Evolutionary conservation across 1,140 invertebrate genomes (phyloP).

Genomic region (Danaus melanippus): DNA sequence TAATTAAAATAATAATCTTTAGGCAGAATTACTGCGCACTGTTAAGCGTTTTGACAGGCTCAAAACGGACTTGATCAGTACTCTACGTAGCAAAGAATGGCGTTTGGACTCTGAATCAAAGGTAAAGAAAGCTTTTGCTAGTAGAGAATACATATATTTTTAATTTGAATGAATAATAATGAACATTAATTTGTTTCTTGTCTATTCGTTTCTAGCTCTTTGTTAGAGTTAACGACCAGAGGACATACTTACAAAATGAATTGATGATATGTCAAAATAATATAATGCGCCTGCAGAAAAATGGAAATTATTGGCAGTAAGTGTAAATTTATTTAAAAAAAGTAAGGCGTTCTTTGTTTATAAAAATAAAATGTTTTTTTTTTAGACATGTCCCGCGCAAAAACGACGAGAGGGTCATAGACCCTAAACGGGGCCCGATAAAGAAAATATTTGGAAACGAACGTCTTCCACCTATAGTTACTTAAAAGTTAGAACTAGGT

Average conservation of each 20-base stretch:
- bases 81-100: slow-evolving; percentile 68
- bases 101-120: slow-evolving; percentile 70
- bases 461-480: slow-evolving; percentile 53
- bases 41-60: slow-evolving; percentile 69
- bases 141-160: too few relatives aligned
- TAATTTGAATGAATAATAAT: slow-evolving; percentile 1
- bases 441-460: slow-evolving; percentile 59
- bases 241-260: slow-evolving; percentile 62
- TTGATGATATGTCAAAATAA: slow-evolving; percentile 64
- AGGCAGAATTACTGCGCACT: slow-evolving; percentile 67
- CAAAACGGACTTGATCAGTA: slow-evolving; percentile 68
- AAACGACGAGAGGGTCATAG: slow-evolving; percentile 58
- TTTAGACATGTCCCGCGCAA: slow-evolving; percentile 52
- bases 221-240: slow-evolving; percentile 58
- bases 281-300: slow-evolving; percentile 55
- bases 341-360: not conserved
- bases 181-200: not conserved
- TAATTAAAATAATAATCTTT: slow-evolving; percentile 14
- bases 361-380: slow-evolving; percentile 3
- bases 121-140: slow-evolving; percentile 28
- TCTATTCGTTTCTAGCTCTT: slow-evolving; percentile 42
- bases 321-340: slow-evolving; percentile 25
- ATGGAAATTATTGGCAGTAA: slow-evolving; percentile 61
- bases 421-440: slow-evolving; percentile 64
- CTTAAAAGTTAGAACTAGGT: slow-evolving; percentile 22